phyloP scores from a whole-genome alignment of 2,888 invertebrate species.

The Troides aeacus region DNA sequence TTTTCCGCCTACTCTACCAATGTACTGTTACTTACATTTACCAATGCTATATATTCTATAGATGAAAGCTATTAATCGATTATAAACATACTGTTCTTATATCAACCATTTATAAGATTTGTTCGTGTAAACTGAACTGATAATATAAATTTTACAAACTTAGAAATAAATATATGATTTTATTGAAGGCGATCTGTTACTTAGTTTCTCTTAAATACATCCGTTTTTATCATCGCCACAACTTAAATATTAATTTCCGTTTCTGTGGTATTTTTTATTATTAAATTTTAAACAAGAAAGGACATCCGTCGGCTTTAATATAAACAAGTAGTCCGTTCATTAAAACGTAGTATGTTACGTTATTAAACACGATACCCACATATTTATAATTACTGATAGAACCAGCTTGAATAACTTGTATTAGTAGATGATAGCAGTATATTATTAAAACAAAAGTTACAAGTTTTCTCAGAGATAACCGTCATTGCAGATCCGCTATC shows the following conservation, averaged over 20 bases:
- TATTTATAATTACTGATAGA: background rate
- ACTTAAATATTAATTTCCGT: no score
- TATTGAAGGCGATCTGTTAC: no score
- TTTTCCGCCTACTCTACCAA: background rate
- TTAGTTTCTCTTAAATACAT: no score
- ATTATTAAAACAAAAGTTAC: conserved; percentile 2
- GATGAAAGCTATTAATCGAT: no score
- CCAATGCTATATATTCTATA: background rate
- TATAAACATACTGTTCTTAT: background rate
- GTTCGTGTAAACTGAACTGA: no score
- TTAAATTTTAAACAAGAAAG: no score
- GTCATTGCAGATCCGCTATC: conserved; percentile 2
- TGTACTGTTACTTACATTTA: background rate
- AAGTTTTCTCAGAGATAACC: conserved; percentile 1
- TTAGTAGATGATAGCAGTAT: conserved; percentile 1
- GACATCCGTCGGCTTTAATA: background rate
- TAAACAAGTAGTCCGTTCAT: background rate
- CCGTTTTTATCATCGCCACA: no score
- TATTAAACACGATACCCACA: background rate
- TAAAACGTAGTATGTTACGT: background rate
- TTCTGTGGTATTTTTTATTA: no score
- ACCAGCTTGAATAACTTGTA: background rate
- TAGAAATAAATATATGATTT: no score
- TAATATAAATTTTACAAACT: no score
- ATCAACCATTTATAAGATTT: background rate